Conservation (phyloP, 2,113 vertebrate genomes). For the Corythornis cristatus region DNA sequence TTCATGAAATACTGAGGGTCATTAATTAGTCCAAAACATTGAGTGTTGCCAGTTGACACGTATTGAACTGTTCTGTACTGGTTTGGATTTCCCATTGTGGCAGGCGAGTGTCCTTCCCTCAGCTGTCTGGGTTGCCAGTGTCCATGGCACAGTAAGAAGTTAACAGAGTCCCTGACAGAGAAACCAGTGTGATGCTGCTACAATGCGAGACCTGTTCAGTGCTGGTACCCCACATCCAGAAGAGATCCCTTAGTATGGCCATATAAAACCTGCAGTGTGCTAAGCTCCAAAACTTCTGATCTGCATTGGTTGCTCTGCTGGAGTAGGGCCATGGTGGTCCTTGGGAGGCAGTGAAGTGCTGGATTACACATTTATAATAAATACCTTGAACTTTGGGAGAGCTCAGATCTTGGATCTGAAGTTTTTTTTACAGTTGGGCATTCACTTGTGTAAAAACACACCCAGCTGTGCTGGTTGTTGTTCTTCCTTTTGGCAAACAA, state of each 20-base stretch:
- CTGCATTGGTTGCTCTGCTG: accelerated
- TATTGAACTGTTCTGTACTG: background rate
- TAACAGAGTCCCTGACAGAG: accelerated
- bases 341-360: background rate
- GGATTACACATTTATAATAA: background rate
- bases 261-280: background rate
- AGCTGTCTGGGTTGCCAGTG: background rate
- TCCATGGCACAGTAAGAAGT: background rate
- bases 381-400: background rate
- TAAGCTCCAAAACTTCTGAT: background rate
- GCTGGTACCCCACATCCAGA: background rate
- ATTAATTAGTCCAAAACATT: background rate
- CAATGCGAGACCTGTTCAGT: background rate
- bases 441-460: background rate
- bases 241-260: background rate
- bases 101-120: accelerated
- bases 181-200: background rate
- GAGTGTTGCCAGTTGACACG: background rate
- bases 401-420: background rate
- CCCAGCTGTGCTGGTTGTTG: background rate
- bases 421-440: background rate
- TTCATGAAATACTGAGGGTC: background rate
- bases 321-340: background rate
- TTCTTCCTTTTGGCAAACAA: constrained; percentile 15
- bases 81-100: background rate